These are phyloP conservation scores for Ptycholaimellus sp. DNA, from an alignment of 2,888 invertebrate species.

Conservation along the genomic window DNA sequence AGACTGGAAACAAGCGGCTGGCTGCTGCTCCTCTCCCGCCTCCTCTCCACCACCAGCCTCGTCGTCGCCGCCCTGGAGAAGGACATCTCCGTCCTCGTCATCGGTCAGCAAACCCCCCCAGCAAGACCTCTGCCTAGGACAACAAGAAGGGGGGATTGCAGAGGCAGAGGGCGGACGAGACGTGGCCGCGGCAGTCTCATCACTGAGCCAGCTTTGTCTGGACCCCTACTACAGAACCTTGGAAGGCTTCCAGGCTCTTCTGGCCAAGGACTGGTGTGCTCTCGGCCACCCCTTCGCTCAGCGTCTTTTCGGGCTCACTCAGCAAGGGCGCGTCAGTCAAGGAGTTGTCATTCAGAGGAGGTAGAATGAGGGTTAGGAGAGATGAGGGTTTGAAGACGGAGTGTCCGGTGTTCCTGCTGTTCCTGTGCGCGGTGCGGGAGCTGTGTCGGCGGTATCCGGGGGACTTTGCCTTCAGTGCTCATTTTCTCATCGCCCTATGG, in stretches of 20 bases:
- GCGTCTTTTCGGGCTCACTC: conserved; percentile 10
- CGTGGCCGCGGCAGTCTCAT: conserved; percentile 53
- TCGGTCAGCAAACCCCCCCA: too few species aligned
- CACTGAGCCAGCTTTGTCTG: conserved; percentile 56
- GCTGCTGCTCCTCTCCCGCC: conserved; percentile 50
- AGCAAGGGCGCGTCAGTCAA: too few species aligned
- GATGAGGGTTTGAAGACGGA: too few species aligned
- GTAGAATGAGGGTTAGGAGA: too few species aligned
- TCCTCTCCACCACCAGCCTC: too few species aligned
- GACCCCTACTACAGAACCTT: conserved; percentile 60
- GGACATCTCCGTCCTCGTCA: too few species aligned
- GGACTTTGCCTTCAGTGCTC: conserved; percentile 68
- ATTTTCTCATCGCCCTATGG: conserved; percentile 69
- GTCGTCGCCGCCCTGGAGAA: too few species aligned
- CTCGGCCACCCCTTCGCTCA: conserved; percentile 14
- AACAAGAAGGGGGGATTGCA: too few species aligned
- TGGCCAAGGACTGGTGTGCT: conserved; percentile 66
- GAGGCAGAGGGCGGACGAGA: conserved; percentile 55
- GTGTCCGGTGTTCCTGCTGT: conserved; percentile 64
- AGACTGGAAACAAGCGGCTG: conserved; percentile 42
- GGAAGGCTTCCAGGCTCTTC: conserved; percentile 59
- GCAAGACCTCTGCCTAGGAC: too few species aligned
- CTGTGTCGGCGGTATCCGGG: conserved; percentile 58
- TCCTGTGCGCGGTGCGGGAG: conserved; percentile 80
- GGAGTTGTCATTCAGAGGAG: too few species aligned